phyloP scores from a whole-genome alignment of 2,888 invertebrate species.

The Machimus atricapillus region DNA sequence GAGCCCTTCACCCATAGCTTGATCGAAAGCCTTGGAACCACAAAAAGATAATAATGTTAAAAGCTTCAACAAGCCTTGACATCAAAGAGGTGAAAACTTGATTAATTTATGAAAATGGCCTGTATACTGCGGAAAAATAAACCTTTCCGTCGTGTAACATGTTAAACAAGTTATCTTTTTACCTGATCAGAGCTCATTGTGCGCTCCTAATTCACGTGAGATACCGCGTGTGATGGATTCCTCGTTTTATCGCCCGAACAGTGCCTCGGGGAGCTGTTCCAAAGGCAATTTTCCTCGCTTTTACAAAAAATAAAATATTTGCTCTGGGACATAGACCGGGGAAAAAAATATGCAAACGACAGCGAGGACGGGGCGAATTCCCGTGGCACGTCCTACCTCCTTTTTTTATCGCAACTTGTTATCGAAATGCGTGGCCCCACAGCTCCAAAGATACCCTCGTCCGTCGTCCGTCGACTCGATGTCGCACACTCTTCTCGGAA shows the following conservation, averaged over 20 bases:
- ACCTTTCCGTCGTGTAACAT: not conserved
- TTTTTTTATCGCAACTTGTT: not conserved
- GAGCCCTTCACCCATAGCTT: no score
- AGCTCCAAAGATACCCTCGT: not conserved
- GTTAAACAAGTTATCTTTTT: not conserved
- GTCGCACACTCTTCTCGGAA: not conserved
- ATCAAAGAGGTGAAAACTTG: not conserved
- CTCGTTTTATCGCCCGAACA: not conserved
- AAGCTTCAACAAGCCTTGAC: not conserved
- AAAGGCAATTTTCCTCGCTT: not conserved
- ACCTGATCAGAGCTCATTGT: not conserved
- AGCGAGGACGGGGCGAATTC: not conserved
- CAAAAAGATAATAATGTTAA: not conserved
- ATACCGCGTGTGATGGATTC: not conserved
- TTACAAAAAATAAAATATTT: not conserved
- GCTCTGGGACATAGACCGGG: not conserved
- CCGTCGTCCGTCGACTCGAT: not conserved
- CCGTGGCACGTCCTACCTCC: not conserved
- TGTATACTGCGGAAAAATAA: not conserved
- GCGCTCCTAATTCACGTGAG: not conserved
- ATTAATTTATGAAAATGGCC: not conserved
- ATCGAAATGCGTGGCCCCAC: not conserved
- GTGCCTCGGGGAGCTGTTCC: not conserved
- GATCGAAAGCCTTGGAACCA: not conserved
- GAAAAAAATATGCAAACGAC: not conserved